Evolutionary conservation across 2,113 vertebrate species (phyloP), one percentile per base, ranked within the genome.

Genomic region (Cyanoramphus novaezelandiae): DNA sequence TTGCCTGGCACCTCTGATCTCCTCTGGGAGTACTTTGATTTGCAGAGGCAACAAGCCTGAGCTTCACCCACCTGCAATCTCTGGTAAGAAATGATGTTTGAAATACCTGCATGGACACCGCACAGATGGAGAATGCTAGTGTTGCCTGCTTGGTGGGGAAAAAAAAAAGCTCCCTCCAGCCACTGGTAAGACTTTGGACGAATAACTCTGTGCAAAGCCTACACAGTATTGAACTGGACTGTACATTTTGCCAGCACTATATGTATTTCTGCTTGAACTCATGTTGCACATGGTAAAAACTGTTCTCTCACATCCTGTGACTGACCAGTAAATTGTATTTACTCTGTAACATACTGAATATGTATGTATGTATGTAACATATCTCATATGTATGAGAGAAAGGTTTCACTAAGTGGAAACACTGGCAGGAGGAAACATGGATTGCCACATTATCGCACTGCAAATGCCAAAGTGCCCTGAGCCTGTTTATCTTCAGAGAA

Each of bases 401-500:
- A 76, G 59, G 68, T 74, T 83, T 72, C 49, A 23, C 14, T 18
- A 12, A 33, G 35, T 7, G 8, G 39, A 41, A 92, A 68, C 0
- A 1, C 4, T 71, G 35, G 11, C 35, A 44, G 31, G 55, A 88
- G 62, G 74, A 92, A 82, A 15, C 2, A 0, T 41, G 65, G 10
- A 64, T 35, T 78, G 33, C 75, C 80, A n/a, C 21, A 11, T 68
- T 82, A 14, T 15, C 10, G 3, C 15, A 24, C 44, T 69, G 69
- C 89, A 75, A 86, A 68, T 39, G 76, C 27, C 69, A 17, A 49
- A 79, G 39, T 71, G 62, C 6, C 33, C 7, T 18, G 7, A 12
- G 35, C 49, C 21, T 18, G n/a, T 79, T 96, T 86, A 55, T 84
- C 47, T 71, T 68, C 60, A 75, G 69, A 78, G 39, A 63, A 86